Evolutionary conservation across 2,888 invertebrate genomes (phyloP).

Genomic region (Acanthosepion lycidas): DNA sequence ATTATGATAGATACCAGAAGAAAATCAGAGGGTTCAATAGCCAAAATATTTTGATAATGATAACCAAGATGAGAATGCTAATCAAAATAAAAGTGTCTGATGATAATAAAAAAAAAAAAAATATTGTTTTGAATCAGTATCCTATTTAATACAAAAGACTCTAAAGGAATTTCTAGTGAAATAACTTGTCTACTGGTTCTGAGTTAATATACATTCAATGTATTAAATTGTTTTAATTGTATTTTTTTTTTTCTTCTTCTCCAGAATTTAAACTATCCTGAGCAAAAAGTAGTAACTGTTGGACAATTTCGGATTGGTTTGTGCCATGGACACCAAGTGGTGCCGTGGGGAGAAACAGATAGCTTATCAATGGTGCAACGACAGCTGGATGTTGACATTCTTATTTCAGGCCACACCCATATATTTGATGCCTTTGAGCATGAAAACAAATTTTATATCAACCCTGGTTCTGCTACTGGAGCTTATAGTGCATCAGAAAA

Average conservation of each 20-base stretch:
- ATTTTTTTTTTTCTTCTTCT: slow-evolving; percentile 67
- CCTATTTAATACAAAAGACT: too few species aligned
- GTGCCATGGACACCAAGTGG: slow-evolving; percentile 97
- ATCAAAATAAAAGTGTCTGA: too few species aligned
- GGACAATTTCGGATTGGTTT: slow-evolving; percentile 98
- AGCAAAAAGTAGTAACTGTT: slow-evolving; percentile 98
- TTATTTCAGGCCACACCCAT: slow-evolving; percentile 99
- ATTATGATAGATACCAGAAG: too few species aligned
- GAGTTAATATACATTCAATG: too few species aligned
- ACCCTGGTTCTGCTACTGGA: slow-evolving; percentile 99
- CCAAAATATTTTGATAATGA: too few species aligned
- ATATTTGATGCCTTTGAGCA: slow-evolving; percentile 98
- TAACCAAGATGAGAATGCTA: too few species aligned
- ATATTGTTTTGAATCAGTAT: too few species aligned
- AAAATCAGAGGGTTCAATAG: too few species aligned
- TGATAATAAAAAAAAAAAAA: too few species aligned
- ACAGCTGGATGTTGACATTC: slow-evolving; percentile 97
- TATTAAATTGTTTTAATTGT: neutral
- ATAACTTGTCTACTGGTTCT: too few species aligned
- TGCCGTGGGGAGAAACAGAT: slow-evolving; percentile 86
- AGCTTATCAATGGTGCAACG: slow-evolving; percentile 93
- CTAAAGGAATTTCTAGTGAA: too few species aligned
- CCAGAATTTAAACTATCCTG: slow-evolving; percentile 87
- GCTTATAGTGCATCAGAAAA: slow-evolving; percentile 94
- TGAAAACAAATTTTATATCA: slow-evolving; percentile 98